Conservation (phyloP, 2,113 vertebrate genomes). For the Pedetes capensis region DNA sequence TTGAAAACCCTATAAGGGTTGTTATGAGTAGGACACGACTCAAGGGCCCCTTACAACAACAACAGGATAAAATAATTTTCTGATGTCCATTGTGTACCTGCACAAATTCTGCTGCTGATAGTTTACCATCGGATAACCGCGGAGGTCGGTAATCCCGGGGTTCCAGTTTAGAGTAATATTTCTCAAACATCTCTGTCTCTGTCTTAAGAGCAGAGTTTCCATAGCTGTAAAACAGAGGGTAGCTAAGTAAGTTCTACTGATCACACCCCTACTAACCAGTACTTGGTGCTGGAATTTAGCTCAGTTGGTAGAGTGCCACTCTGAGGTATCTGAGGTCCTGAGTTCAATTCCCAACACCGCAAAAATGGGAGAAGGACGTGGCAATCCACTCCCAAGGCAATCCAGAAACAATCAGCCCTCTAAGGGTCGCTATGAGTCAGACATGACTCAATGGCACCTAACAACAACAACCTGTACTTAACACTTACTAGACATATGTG, state of each 20-base stretch:
- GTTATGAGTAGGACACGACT: no score
- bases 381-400: no score
- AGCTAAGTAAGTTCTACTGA: neutral
- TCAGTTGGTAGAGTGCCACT: no score
- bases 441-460: no score
- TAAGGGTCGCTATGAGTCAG: no score
- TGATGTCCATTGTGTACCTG: conserved; percentile 54
- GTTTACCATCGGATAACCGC: neutral
- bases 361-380: no score
- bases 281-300: no score
- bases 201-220: conserved; percentile 77
- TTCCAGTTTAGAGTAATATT: conserved; percentile 80
- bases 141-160: neutral
- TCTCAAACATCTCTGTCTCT: conserved; percentile 84
- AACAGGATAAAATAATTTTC: neutral
- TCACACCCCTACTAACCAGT: neutral
- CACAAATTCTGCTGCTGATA: neutral
- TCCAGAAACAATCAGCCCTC: no score
- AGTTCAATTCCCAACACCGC: no score
- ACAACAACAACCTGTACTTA: neutral
- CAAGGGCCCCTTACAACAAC: no score
- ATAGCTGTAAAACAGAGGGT: conserved; percentile 72
- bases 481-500: neutral
- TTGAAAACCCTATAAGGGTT: no score
- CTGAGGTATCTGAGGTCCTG: no score